Conservation (phyloP, 2,113 vertebrate species). For the Percopsis transmontana region DNA sequence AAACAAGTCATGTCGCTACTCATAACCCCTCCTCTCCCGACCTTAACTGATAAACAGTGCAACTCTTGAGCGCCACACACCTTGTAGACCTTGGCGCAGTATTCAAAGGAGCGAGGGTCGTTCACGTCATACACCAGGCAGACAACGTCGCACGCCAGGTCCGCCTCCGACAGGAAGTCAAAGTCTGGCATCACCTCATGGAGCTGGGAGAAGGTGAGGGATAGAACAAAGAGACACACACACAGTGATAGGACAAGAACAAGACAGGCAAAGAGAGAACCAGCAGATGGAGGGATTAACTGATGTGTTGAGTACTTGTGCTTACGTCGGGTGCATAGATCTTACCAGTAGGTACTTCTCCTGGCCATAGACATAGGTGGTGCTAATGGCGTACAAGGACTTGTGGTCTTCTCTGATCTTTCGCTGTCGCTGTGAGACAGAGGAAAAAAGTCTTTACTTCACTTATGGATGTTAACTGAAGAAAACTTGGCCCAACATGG, state of each 20-base stretch:
- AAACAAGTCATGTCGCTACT: background rate
- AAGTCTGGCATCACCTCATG: slow-evolving; percentile 90
- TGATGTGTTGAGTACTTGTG: background rate
- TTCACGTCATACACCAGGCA: slow-evolving; percentile 95
- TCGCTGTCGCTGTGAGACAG: slow-evolving; percentile 65
- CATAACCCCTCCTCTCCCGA: background rate
- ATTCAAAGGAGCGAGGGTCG: slow-evolving; percentile 93
- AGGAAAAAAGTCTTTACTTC: slow-evolving; percentile 2
- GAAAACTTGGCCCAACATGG: background rate
- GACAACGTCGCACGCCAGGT: slow-evolving; percentile 90
- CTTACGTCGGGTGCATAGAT: slow-evolving; percentile 8
- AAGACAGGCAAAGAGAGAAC: background rate
- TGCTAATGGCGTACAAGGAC: slow-evolving; percentile 95
- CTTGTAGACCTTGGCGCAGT: slow-evolving; percentile 96
- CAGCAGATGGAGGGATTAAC: slow-evolving; percentile 35
- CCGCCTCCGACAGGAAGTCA: slow-evolving; percentile 88
- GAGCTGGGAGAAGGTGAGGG: slow-evolving; percentile 79
- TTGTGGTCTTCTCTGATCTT: slow-evolving; percentile 91
- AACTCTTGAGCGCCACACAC: slow-evolving; percentile 58
- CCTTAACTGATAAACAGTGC: background rate
- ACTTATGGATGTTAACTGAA: background rate
- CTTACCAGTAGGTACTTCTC: slow-evolving; percentile 98
- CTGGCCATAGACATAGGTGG: slow-evolving; percentile 96
- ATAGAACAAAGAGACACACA: background rate
- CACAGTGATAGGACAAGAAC: background rate